phyloP scores from a whole-genome alignment of 2,888 invertebrate species.

The Troides aeacus region DNA sequence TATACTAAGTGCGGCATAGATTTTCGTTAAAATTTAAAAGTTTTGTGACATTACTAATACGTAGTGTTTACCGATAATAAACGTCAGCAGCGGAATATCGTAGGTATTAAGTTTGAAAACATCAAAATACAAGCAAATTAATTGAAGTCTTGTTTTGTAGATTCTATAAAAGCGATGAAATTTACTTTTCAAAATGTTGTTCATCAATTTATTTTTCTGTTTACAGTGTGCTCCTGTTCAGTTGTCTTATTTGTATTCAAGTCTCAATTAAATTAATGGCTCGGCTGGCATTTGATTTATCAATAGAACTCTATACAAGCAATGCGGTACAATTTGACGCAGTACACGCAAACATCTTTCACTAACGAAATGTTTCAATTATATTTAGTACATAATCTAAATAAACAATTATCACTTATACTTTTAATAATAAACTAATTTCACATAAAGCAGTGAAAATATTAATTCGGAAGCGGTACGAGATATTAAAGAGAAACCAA shows the following conservation, averaged over 20 bases:
- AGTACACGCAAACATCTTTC: constrained; percentile 10
- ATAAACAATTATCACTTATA: not conserved
- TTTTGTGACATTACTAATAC: too few relatives aligned
- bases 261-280: constrained; percentile 17
- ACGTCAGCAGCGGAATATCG: not conserved
- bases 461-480: not conserved
- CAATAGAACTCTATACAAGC: constrained; percentile 11
- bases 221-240: not conserved
- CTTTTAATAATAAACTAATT: not conserved
- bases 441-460: not conserved
- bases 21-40: too few relatives aligned
- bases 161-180: not conserved
- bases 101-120: not conserved
- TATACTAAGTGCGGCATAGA: not conserved
- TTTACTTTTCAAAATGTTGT: not conserved
- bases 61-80: too few relatives aligned
- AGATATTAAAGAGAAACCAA: constrained; percentile 11
- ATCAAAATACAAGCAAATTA: not conserved
- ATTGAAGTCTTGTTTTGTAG: not conserved
- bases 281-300: constrained; percentile 10
- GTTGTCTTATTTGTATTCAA: not conserved
- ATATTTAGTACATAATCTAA: not conserved
- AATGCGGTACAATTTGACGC: constrained; percentile 26
- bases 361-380: not conserved
- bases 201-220: not conserved